Evolutionary conservation across 2,113 vertebrate genomes (phyloP), one percentile per base, ranked within the genome.

Genomic region (Polyodon spathula): DNA sequence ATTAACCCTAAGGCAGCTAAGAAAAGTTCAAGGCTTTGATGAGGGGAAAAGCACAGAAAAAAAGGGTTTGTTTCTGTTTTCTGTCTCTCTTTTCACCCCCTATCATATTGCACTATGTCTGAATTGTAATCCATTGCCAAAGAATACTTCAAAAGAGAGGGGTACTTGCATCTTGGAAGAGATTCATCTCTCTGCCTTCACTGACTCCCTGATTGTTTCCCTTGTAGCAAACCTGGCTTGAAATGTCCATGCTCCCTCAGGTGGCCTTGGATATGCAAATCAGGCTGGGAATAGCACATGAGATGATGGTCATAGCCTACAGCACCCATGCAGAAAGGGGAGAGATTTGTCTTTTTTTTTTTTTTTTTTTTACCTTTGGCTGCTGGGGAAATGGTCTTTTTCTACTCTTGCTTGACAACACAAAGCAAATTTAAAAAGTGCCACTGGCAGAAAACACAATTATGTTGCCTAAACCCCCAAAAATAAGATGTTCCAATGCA

Each of bases 211-310:
- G 37, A 6, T 68, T 65, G 59, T 67, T 60, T 73, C 77, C 63
- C 73, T 72, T 65, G 62, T 69, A 67, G 77, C 74, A 76, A 79
- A 80, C 75, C 74, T 81, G 77, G 74, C 75, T 77, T 58, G 68
- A 71, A 77, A 74, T 70, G 79, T 64, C 73, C 87, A 83, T 73
- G 75, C 68, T 84, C 76, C 88, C 79, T 88, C 76, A 76, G 81
- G 79, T 85, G 80, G 79, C 79, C 84, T 76, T 83, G 81, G 77
- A 85, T 81, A 87, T 88, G 87, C 73, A 90, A 81, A 90, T 89
- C 61, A 79, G 66, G 42, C 70, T 71, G 72, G 73, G 81, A 74
- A 77, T 75, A 84, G 82, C 75, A 78, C 75, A 77, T 69, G 76
- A 78, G 68, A 72, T 71, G 78, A 74, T 77, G 73, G 66, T 73